Evolutionary conservation across 2,797 vertebrate genomes (phyloP).

Genomic region (Siniperca scherzeri): DNA sequence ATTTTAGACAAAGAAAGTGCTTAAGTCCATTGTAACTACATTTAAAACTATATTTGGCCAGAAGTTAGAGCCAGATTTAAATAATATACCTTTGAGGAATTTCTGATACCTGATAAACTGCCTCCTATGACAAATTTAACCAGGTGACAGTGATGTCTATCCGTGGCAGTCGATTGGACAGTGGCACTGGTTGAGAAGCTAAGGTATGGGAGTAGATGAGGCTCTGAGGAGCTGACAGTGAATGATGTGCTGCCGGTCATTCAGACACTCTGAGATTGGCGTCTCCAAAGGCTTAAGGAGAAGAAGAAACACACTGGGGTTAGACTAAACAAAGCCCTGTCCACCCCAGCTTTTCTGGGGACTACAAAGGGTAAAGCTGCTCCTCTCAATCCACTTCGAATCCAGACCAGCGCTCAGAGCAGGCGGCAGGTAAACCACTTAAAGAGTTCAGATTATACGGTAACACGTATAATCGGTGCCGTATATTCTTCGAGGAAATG

Average conservation of each 20-base stretch:
- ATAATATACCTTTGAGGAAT: not conserved
- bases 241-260: conserved; percentile 64
- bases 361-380: conserved; percentile 61
- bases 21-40: not conserved
- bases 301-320: conserved; percentile 49
- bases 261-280: conserved; percentile 55
- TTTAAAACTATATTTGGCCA: not conserved
- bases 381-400: conserved; percentile 47
- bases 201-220: not conserved
- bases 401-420: conserved; percentile 25
- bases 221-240: conserved; percentile 48
- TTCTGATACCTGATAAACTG: not conserved
- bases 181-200: not conserved
- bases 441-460: conserved; percentile 30
- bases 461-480: conserved; percentile 2
- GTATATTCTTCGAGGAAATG: conserved; percentile 17
- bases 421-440: conserved; percentile 55
- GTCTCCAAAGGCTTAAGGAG: conserved; percentile 71
- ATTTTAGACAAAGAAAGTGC: not conserved
- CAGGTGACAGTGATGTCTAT: not conserved
- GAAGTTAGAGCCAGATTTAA: not conserved
- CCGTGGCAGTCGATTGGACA: not conserved
- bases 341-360: conserved; percentile 42
- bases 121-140: not conserved
- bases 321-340: conserved; percentile 74